Base-by-base conservation (phyloP, 92 coral and sea anemone genomes). In the Micromussa lordhowensis region DNA sequence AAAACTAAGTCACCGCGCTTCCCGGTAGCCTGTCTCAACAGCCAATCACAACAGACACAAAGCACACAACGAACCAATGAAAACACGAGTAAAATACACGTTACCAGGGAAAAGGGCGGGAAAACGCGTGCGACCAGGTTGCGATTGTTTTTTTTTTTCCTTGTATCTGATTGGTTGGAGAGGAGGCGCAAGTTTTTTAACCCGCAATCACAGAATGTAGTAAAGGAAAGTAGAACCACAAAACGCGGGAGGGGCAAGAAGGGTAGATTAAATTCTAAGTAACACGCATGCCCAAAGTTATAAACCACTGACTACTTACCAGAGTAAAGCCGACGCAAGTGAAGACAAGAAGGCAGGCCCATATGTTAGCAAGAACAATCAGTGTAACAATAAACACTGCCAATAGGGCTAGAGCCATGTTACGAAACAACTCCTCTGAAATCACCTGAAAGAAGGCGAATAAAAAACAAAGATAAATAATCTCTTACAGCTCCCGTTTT, bases 311-410 rank as follows among this genome's bases (percentile, higher is more conserved):
- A 16, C 2, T 21, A 92, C 99, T 87, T 95, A 97, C 99, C 91
- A 97, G 85, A 26, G 99, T 97, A 73, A 94, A 97, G 59, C 93
- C 97, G 13, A 97, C 93, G 44, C 99, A 97, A 22, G 93, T 87
- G 32, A 95, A 88, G 18, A 97, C 99, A 94, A 95, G 88, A 19
- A 97, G 82, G 9, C 97, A 95, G 13, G 99, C 90, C 93, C 98
- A 92, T 34, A 96, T 86, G 89, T 95, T 97, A 15, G 99, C 99
- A 70, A 97, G 90, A 5, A 97, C 94, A 11, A 97, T 35, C 14
- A 97, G 86, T 13, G 98, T 97, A 0, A 91, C 96, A 7, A 97
- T 3, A 64, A 97, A 92, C 48, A 95, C 99, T 15, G 95, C 96
- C 54, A 92, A 87, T 28, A 97, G 75, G 10, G 99, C 99, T 18